phyloP scores from a whole-genome alignment of 2,797 vertebrate species.

The Poecilia wingei region DNA sequence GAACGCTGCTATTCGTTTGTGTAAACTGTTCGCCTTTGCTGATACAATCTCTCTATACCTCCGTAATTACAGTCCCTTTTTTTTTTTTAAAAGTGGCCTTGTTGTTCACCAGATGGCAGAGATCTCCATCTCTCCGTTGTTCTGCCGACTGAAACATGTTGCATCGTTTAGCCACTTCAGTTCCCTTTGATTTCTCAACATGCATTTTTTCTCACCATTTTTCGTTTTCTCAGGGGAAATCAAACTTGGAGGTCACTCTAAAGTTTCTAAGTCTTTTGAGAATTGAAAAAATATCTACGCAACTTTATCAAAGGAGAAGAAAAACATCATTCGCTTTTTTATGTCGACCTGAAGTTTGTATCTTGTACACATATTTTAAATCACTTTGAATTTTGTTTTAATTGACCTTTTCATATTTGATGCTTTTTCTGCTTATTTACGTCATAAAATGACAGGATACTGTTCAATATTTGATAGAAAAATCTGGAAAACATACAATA shows the following conservation, averaged over 20 bases:
- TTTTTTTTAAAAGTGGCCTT: conserved; percentile 15
- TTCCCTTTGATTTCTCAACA: conserved; percentile 8
- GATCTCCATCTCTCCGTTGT: conserved; percentile 17
- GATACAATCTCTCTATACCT: conserved; percentile 56
- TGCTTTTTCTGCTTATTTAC: neutral
- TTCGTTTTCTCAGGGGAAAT: conserved; percentile 31
- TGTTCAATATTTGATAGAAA: neutral
- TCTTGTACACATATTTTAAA: no score
- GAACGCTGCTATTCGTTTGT: conserved; percentile 45
- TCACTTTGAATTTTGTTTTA: neutral
- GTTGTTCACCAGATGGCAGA: conserved; percentile 43
- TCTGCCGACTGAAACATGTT: conserved; percentile 21
- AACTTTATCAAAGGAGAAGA: neutral
- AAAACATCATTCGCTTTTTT: neutral
- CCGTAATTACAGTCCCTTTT: conserved; percentile 27
- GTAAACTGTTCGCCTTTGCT: conserved; percentile 13
- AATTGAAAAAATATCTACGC: conserved; percentile 30
- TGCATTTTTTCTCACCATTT: conserved; percentile 11
- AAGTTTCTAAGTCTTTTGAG: conserved; percentile 34
- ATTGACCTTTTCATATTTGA: neutral
- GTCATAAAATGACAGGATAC: neutral
- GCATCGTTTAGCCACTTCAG: conserved; percentile 22
- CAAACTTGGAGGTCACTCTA: conserved; percentile 24
- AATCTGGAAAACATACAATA: neutral
- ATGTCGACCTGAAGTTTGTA: neutral